A percentile compares a stretch with the other conserved stretches of the same genome.
Evolutionary conservation across 1,140 invertebrate genomes (phyloP).

Genomic region (Arctopsyche grandis): DNA sequence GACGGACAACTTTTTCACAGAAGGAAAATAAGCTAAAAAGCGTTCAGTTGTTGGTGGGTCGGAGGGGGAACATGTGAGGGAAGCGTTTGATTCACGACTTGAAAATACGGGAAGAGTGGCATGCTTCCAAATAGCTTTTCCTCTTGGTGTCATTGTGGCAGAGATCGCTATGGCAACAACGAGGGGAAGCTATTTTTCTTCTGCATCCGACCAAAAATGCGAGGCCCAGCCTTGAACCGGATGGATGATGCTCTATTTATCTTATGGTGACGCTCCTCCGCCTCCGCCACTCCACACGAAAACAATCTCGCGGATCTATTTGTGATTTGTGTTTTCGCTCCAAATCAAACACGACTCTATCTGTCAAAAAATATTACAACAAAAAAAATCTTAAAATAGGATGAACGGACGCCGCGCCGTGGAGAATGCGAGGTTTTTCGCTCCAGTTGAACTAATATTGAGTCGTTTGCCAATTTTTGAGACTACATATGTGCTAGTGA

Average conservation of each 20-base stretch:
- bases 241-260: constrained; percentile 29
- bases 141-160: constrained; percentile 27
- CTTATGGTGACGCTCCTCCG: constrained; percentile 19
- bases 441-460: no score
- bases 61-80: not conserved
- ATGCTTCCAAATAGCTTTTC: constrained; percentile 34
- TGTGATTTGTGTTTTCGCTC: not conserved
- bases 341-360: no score
- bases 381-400: no score
- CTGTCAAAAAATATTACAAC: no score
- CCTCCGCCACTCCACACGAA: not conserved
- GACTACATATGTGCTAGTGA: no score
- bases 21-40: not conserved
- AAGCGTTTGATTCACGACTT: constrained; percentile 34
- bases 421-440: no score
- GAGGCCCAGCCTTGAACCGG: constrained; percentile 33
- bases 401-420: no score
- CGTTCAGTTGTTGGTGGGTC: not conserved
- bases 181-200: constrained; percentile 36
- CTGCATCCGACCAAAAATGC: constrained; percentile 24
- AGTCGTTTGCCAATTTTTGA: no score
- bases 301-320: constrained; percentile 5
- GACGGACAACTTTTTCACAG: no score
- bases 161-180: constrained; percentile 11
- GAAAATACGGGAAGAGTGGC: constrained; percentile 37